A percentile compares a stretch with the other conserved stretches of the same genome.
Evolutionary conservation across 2,113 vertebrate genomes (phyloP).

Genomic region (Ellobius talpinus): DNA sequence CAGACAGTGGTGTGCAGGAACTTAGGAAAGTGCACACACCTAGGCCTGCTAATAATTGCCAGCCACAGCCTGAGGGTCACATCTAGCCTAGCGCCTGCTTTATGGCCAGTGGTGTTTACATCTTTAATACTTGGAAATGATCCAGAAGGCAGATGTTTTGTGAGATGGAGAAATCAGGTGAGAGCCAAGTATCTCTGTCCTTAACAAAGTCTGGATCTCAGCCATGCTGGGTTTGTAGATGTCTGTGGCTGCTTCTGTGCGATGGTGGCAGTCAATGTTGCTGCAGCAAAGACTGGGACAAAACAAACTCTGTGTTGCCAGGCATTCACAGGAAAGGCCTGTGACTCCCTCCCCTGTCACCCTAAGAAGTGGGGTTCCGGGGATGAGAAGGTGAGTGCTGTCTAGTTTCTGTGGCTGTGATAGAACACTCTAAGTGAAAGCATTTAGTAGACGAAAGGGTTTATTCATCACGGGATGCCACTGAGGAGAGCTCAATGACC

Average conservation of each 20-base stretch:
- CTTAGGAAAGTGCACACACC: rapidly evolving
- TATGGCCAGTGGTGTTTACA: neutral
- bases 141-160: neutral
- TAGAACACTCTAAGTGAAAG: neutral
- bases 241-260: neutral
- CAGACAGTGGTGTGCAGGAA: neutral
- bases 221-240: neutral
- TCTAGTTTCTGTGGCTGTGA: neutral
- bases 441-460: neutral
- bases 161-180: neutral
- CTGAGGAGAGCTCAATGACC: neutral
- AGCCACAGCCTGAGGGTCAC: rapidly evolving
- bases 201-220: neutral
- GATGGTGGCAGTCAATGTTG: rapidly evolving
- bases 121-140: neutral
- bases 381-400: neutral
- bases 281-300: neutral
- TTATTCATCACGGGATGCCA: neutral
- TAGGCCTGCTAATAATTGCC: neutral
- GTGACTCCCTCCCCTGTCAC: neutral
- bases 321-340: neutral
- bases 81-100: neutral
- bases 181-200: neutral
- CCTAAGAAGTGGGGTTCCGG: neutral
- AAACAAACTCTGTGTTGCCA: neutral